Evolutionary conservation across 2,113 vertebrate genomes (phyloP).

Genomic region (Chunga burmeisteri): DNA sequence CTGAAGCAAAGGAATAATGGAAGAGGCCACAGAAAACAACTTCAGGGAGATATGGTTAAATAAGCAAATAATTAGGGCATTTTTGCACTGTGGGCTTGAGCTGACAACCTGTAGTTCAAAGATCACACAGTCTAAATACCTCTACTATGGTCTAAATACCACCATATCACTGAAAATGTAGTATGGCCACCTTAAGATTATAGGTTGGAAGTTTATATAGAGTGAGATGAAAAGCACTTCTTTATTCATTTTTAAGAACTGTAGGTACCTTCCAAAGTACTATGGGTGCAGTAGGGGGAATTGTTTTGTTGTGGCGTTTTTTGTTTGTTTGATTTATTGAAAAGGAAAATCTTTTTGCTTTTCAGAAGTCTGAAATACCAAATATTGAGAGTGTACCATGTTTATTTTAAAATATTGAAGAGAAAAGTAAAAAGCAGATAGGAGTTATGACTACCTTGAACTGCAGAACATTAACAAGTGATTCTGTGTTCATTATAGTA

Average conservation of each 20-base stretch:
- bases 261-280: not conserved
- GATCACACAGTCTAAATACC: not conserved
- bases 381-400: not conserved
- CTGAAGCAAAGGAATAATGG: not conserved
- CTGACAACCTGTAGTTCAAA: not conserved
- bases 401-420: not conserved
- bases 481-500: not conserved
- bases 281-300: accelerated
- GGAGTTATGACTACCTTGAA: not conserved
- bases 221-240: not conserved
- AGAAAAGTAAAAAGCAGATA: not conserved
- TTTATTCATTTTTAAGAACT: not conserved
- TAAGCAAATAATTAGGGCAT: not conserved
- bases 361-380: not conserved
- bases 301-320: not conserved
- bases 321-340: not conserved
- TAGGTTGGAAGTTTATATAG: not conserved
- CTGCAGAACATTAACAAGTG: not conserved
- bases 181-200: not conserved
- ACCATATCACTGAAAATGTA: not conserved
- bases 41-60: not conserved
- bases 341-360: not conserved
- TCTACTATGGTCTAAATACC: not conserved
- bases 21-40: not conserved
- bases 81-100: not conserved